Conservation (phyloP, 2,888 invertebrate species). For the Leucozona laternaria region DNA sequence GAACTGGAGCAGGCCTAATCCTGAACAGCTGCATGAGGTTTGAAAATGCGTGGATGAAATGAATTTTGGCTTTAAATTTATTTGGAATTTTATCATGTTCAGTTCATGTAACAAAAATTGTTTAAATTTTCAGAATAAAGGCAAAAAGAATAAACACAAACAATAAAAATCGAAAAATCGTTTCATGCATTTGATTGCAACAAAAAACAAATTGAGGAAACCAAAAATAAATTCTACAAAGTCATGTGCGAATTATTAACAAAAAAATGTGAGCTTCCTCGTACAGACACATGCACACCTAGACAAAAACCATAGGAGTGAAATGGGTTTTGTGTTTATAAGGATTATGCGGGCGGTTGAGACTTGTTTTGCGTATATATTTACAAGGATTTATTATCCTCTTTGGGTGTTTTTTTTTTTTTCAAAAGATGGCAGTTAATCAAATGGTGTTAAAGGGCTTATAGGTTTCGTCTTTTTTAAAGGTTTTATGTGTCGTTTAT, state of each 20-base stretch:
- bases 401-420: background rate
- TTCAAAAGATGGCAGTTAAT: conserved; percentile 30
- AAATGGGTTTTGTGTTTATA: conserved; percentile 40
- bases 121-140: conserved; percentile 8
- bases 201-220: background rate
- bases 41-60: conserved; percentile 62
- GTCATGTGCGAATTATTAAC: conserved; percentile 43
- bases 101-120: conserved; percentile 32
- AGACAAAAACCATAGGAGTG: background rate
- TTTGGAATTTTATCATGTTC: conserved; percentile 5
- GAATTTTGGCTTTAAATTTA: conserved; percentile 32
- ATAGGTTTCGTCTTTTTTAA: background rate
- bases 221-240: conserved; percentile 1
- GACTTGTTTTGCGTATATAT: conserved; percentile 39
- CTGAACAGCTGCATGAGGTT: conserved; percentile 92
- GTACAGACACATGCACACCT: background rate
- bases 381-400: conserved; percentile 51
- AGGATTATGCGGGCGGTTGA: conserved; percentile 20
- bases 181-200: conserved; percentile 9
- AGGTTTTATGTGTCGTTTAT: background rate
- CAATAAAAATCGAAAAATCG: background rate
- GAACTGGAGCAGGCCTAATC: conserved; percentile 99
- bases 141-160: background rate
- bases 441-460: conserved; percentile 9
- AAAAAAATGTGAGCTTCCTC: conserved; percentile 40